Conservation (phyloP, 2,888 invertebrate genomes). For the Cephus pygmeus region DNA sequence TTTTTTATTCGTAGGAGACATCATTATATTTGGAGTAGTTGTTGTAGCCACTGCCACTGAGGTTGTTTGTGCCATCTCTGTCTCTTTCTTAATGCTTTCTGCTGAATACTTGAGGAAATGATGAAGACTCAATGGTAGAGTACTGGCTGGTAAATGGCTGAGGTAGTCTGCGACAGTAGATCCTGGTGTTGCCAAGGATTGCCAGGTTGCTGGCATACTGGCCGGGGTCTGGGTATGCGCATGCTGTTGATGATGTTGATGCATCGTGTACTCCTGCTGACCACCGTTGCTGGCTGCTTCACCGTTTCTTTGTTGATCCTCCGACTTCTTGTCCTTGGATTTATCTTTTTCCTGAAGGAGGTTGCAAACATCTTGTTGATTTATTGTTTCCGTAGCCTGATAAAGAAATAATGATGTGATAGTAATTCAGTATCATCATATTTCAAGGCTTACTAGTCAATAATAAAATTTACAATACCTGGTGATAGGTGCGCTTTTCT, state of each 20-base stretch:
- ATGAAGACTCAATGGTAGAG: slow-evolving; percentile 81
- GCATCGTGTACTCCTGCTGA: slow-evolving; percentile 69
- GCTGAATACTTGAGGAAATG: slow-evolving; percentile 87
- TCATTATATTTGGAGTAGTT: slow-evolving; percentile 58
- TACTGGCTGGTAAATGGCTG: slow-evolving; percentile 80
- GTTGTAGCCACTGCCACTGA: slow-evolving; percentile 64
- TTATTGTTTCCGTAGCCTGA: slow-evolving; percentile 56
- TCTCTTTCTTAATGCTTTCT: slow-evolving; percentile 81
- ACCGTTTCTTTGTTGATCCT: slow-evolving; percentile 64
- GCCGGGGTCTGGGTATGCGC: slow-evolving; percentile 64
- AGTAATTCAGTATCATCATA: neutral
- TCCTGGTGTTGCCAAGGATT: slow-evolving; percentile 77
- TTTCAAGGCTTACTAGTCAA: neutral
- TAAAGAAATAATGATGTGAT: slow-evolving; percentile 28
- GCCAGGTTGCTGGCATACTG: slow-evolving; percentile 75
- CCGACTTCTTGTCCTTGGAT: slow-evolving; percentile 56
- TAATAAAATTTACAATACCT: slow-evolving; percentile 41
- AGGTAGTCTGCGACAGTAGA: slow-evolving; percentile 88
- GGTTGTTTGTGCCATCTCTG: slow-evolving; percentile 67
- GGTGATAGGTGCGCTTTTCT: slow-evolving; percentile 62
- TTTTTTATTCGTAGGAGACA: slow-evolving; percentile 71
- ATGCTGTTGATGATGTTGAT: slow-evolving; percentile 66
- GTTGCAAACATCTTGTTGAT: slow-evolving; percentile 62
- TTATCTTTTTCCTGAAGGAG: slow-evolving; percentile 62
- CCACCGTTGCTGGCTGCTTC: slow-evolving; percentile 68